Evolutionary conservation across 2,888 invertebrate genomes (phyloP).

Genomic region (Gymnosoma rotundatum): DNA sequence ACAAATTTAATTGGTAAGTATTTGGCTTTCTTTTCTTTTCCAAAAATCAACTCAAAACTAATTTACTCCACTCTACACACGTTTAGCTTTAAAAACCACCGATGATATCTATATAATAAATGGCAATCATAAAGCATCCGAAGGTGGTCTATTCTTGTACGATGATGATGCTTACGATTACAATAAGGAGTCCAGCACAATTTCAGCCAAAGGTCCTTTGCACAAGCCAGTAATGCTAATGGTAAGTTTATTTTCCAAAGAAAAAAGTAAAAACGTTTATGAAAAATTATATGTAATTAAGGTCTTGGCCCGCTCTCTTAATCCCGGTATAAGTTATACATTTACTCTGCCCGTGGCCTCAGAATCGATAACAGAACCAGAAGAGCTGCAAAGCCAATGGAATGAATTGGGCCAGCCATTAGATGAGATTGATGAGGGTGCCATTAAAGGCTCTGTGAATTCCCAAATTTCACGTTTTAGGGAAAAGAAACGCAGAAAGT

Average conservation of each 20-base stretch:
- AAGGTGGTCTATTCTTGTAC: constrained; percentile 87
- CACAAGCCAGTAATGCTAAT: constrained; percentile 74
- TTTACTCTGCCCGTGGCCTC: constrained; percentile 88
- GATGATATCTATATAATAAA: constrained; percentile 92
- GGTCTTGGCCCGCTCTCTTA: constrained; percentile 91
- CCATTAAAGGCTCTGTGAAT: constrained; percentile 64
- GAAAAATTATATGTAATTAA: constrained; percentile 77
- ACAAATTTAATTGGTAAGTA: constrained; percentile 92
- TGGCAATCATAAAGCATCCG: constrained; percentile 89
- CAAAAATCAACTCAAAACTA: not conserved
- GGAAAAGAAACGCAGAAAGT: constrained; percentile 84
- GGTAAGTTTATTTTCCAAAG: constrained; percentile 71
- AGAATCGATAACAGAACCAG: constrained; percentile 78
- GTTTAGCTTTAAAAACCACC: constrained; percentile 87
- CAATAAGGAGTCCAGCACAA: constrained; percentile 83
- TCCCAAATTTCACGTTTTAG: constrained; percentile 68
- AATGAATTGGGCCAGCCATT: constrained; percentile 77
- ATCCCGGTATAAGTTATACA: constrained; percentile 93
- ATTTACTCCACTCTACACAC: not conserved
- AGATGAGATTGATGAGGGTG: constrained; percentile 76
- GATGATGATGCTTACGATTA: constrained; percentile 91
- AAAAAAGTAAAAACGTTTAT: not conserved
- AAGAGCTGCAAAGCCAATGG: constrained; percentile 79
- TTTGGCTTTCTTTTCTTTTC: not conserved
- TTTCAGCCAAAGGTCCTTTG: constrained; percentile 77